Conservation (phyloP, 1,140 invertebrate species). For the Lordiphosa clarofinis region DNA sequence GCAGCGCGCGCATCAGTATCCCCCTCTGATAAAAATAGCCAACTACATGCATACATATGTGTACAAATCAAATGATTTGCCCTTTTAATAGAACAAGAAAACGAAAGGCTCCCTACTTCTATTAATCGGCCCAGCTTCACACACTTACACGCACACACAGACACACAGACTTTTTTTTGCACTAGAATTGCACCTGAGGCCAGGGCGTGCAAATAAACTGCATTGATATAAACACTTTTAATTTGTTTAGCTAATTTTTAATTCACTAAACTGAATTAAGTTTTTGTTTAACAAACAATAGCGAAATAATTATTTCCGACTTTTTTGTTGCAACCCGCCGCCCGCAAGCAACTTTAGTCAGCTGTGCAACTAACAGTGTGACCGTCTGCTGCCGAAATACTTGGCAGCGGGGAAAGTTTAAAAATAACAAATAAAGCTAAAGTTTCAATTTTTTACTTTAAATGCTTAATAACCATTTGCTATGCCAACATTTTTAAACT, state of each 20-base stretch:
- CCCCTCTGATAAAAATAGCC: no score
- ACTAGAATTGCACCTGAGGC: background rate
- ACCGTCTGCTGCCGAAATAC: no score
- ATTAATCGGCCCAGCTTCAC: background rate
- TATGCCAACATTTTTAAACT: no score
- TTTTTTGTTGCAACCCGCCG: constrained; percentile 9
- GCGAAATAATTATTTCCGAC: constrained; percentile 9
- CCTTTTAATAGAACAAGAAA: constrained; percentile 3
- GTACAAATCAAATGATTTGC: constrained; percentile 10
- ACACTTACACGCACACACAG: constrained; percentile 1
- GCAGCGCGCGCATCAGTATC: no score
- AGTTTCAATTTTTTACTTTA: no score
- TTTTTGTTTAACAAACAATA: constrained; percentile 29
- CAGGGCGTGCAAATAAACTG: constrained; percentile 7
- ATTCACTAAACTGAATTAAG: constrained; percentile 13
- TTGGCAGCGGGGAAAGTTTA: no score
- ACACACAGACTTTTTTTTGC: constrained; percentile 1
- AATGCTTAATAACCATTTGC: no score
- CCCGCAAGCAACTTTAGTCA: constrained; percentile 4
- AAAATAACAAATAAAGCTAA: no score
- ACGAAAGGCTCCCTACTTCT: constrained; percentile 14
- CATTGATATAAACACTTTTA: constrained; percentile 20
- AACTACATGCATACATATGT: background rate
- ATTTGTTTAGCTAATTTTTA: constrained; percentile 23
- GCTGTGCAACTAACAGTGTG: constrained; percentile 2